These are phyloP conservation scores for Orthosia cruda DNA, from an alignment of 2,888 invertebrate genomes.

Conservation along the genomic window DNA sequence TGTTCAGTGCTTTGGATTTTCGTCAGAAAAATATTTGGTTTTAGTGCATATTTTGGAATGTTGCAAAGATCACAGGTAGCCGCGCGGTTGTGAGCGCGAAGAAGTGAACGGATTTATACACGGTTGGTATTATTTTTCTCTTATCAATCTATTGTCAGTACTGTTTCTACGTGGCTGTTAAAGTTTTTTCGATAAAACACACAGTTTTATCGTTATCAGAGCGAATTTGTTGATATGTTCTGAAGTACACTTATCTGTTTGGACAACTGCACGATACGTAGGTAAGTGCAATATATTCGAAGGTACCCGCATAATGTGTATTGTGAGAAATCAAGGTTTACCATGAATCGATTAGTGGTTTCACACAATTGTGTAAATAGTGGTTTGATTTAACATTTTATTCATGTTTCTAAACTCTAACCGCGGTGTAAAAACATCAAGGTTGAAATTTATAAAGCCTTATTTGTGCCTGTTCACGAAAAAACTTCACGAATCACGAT, in stretches of 20 bases:
- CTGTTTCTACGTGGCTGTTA: conserved; percentile 72
- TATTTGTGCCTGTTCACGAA: conserved; percentile 47
- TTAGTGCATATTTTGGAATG: conserved; percentile 84
- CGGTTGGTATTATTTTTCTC: conserved; percentile 80
- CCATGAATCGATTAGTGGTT: conserved; percentile 63
- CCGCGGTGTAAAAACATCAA: conserved; percentile 55
- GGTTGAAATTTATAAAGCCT: conserved; percentile 50
- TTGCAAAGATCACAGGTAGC: conserved; percentile 81
- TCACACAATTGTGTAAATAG: conserved; percentile 69
- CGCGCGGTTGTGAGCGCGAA: conserved; percentile 70
- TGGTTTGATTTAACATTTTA: conserved; percentile 48
- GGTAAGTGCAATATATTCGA: conserved; percentile 45
- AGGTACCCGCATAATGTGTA: conserved; percentile 62
- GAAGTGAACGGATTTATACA: conserved; percentile 82
- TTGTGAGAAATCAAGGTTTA: conserved; percentile 61
- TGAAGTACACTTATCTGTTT: conserved; percentile 63
- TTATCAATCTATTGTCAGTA: conserved; percentile 78
- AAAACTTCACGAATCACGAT: conserved; percentile 51
- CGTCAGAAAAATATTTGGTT: conserved; percentile 72
- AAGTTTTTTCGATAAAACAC: conserved; percentile 65
- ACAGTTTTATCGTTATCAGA: conserved; percentile 65
- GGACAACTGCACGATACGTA: conserved; percentile 55
- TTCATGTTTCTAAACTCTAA: conserved; percentile 51
- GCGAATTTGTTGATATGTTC: conserved; percentile 63
- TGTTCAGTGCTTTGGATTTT: conserved; percentile 72